These are phyloP conservation scores for Formicarius rufipectus DNA, from an alignment of 2,113 vertebrate genomes.

Conservation along the genomic window DNA sequence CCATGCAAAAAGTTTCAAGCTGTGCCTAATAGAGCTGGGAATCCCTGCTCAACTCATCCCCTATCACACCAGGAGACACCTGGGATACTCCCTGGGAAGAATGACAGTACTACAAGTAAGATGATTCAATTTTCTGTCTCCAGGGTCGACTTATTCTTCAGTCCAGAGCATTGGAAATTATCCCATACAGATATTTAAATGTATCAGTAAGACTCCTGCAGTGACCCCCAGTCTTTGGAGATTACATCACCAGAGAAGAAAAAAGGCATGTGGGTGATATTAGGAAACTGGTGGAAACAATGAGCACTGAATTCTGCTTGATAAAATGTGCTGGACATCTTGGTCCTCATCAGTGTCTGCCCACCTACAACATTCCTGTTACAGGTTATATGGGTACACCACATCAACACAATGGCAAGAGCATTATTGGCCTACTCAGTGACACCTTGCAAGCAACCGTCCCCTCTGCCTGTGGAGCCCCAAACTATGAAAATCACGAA, in stretches of 20 bases:
- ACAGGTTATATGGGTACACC: fast-evolving
- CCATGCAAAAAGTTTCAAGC: background rate
- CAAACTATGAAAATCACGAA: too few species aligned
- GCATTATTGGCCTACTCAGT: background rate
- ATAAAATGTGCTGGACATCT: background rate
- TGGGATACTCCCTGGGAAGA: background rate
- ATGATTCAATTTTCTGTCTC: background rate
- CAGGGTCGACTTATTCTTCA: background rate
- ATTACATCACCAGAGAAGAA: background rate
- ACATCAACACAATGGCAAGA: background rate
- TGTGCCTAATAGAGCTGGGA: background rate
- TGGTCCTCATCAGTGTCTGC: background rate
- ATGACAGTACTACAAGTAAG: background rate
- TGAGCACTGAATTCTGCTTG: background rate
- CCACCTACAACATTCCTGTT: background rate
- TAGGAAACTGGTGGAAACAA: background rate
- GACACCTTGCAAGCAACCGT: background rate
- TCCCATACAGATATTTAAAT: background rate
- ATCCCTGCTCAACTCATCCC: background rate
- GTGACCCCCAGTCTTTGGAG: background rate
- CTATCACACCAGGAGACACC: background rate
- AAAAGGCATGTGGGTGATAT: background rate
- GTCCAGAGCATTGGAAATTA: background rate
- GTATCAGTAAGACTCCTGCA: background rate
- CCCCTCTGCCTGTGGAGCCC: background rate